Conservation (phyloP, 2,113 vertebrate genomes). For the Cryptoleucopteryx plumbea region DNA sequence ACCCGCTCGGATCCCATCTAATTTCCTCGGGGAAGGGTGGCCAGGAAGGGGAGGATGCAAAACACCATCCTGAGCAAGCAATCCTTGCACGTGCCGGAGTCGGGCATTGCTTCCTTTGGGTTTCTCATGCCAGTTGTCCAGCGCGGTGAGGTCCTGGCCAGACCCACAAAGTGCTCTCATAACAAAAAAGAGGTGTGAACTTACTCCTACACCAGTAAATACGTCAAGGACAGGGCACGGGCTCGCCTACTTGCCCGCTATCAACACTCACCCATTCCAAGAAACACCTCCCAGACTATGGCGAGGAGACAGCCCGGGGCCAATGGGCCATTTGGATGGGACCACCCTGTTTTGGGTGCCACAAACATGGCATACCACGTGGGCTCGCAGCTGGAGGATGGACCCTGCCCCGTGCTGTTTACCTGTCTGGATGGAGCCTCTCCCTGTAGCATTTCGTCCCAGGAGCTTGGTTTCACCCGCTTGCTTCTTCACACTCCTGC, state of each 20-base stretch:
- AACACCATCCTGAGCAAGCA: accelerated
- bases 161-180: neutral
- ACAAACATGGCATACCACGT: accelerated
- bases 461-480: neutral
- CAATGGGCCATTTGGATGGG: neutral
- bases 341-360: neutral
- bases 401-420: neutral
- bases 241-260: neutral
- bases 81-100: neutral
- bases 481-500: neutral
- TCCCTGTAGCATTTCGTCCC: neutral
- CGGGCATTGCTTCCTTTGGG: neutral
- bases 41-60: neutral
- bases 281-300: neutral
- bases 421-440: neutral
- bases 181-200: neutral
- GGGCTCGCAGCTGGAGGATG: neutral
- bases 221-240: neutral
- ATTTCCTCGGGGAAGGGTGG: neutral
- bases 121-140: neutral
- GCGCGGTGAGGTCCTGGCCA: too few relatives aligned
- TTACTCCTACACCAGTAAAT: neutral
- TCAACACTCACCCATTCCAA: neutral
- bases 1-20: neutral
- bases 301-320: neutral